Conservation (phyloP, 2,888 invertebrate species). For the Corbicula japonica region DNA sequence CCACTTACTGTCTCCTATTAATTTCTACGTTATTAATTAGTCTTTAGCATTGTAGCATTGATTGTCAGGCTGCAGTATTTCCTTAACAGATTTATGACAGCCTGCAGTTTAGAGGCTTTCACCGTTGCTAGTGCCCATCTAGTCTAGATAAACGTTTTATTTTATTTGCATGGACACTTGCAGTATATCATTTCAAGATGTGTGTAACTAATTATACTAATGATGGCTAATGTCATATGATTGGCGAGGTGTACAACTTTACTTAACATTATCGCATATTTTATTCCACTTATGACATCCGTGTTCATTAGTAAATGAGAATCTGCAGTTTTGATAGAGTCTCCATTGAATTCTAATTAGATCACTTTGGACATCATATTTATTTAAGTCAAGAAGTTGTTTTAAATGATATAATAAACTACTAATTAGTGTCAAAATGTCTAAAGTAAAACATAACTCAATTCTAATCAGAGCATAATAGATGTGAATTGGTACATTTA, state of each 20-base stretch:
- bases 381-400: conserved; percentile 57
- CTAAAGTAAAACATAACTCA: conserved; percentile 50
- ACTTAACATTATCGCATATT: conserved; percentile 22
- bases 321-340: conserved; percentile 47
- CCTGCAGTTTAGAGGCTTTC: conserved; percentile 14
- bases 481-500: conserved; percentile 48
- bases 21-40: not conserved
- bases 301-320: conserved; percentile 53
- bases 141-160: conserved; percentile 20
- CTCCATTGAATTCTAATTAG: conserved; percentile 54
- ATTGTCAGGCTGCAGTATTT: too few species aligned
- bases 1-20: not conserved
- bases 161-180: conserved; percentile 6
- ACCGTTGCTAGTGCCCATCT: not conserved
- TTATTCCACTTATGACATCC: conserved; percentile 36
- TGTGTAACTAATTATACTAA: not conserved
- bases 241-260: not conserved
- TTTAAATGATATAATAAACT: conserved; percentile 60
- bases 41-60: not conserved
- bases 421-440: conserved; percentile 51
- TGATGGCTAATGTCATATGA: conserved; percentile 13
- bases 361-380: conserved; percentile 50
- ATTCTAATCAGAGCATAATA: conserved; percentile 56
- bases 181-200: conserved; percentile 25
- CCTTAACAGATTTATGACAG: too few species aligned